Conservation (phyloP, 2,888 invertebrate genomes). For the Mactromeris polynyma region DNA sequence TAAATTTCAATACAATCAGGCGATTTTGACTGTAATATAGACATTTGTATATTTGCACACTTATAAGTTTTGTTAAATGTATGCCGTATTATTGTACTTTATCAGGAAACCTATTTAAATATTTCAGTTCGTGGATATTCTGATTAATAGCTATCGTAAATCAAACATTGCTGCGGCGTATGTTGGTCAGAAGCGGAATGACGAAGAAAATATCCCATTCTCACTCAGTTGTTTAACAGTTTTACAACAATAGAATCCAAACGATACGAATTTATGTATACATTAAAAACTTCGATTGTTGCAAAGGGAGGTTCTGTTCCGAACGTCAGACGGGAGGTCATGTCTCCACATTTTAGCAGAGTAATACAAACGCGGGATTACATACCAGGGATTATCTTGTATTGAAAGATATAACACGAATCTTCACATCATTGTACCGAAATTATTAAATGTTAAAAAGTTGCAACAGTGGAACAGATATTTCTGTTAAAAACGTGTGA, state of each 20-base stretch:
- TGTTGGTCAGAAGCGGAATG: slow-evolving; percentile 33
- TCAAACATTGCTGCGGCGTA: slow-evolving; percentile 47
- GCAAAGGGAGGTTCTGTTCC: slow-evolving; percentile 1
- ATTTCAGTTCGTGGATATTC: slow-evolving; percentile 44
- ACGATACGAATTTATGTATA: slow-evolving; percentile 52
- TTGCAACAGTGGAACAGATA: background rate
- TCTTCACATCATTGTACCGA: slow-evolving; percentile 39
- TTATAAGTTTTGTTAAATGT: no score
- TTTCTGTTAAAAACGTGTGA: background rate
- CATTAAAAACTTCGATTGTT: slow-evolving; percentile 39
- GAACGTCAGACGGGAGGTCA: slow-evolving; percentile 38
- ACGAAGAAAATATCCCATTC: slow-evolving; percentile 31
- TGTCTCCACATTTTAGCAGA: slow-evolving; percentile 18
- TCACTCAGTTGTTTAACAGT: slow-evolving; percentile 15
- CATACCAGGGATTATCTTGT: slow-evolving; percentile 49
- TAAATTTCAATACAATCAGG: no score
- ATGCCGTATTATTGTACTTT: no score
- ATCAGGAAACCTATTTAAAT: no score
- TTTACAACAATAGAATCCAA: slow-evolving; percentile 43
- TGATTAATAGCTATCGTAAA: slow-evolving; percentile 46
- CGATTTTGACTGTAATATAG: no score
- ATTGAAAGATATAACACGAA: slow-evolving; percentile 34
- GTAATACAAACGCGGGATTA: slow-evolving; percentile 10
- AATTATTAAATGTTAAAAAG: slow-evolving; percentile 32
- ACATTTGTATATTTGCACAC: no score